A percentile compares a stretch with the other conserved stretches of the same genome.
These are phyloP conservation scores for Tuta absoluta DNA, from an alignment of 2,888 invertebrate species.

Conservation along the genomic window DNA sequence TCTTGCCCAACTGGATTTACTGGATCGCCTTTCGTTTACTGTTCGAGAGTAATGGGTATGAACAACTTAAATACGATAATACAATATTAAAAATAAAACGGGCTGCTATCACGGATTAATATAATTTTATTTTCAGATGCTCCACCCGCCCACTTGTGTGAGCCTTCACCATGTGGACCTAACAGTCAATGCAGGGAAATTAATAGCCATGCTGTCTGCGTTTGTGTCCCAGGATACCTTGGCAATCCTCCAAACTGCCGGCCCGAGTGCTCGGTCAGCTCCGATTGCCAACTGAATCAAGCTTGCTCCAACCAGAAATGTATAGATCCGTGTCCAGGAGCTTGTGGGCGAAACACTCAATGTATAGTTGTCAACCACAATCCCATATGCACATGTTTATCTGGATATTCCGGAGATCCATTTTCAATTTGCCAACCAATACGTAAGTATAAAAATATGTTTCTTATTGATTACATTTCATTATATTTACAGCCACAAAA, in stretches of 20 bases:
- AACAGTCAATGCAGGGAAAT: constrained; percentile 87
- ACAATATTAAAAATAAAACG: not conserved
- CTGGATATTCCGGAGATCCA: constrained; percentile 86
- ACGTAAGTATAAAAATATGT: constrained; percentile 54
- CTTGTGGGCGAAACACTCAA: constrained; percentile 83
- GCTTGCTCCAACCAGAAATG: constrained; percentile 90
- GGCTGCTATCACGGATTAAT: too few relatives aligned
- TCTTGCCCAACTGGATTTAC: constrained; percentile 84
- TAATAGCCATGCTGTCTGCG: constrained; percentile 86
- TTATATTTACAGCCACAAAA: too few relatives aligned
- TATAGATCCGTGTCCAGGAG: constrained; percentile 87
- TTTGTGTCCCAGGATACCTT: constrained; percentile 84
- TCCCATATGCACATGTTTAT: constrained; percentile 84
- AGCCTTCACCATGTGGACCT: constrained; percentile 84
- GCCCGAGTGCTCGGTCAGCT: constrained; percentile 89
- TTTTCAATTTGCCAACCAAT: constrained; percentile 83
- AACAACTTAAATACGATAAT: constrained; percentile 16
- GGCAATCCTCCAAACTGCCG: constrained; percentile 88
- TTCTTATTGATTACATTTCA: too few relatives aligned
- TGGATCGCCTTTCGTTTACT: constrained; percentile 84
- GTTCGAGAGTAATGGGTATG: constrained; percentile 67
- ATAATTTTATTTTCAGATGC: constrained; percentile 50
- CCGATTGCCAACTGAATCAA: constrained; percentile 84
- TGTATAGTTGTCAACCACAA: constrained; percentile 85
- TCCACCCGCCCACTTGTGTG: constrained; percentile 55